Conservation (phyloP, 1,140 invertebrate genomes). For the Eueides isabella region DNA sequence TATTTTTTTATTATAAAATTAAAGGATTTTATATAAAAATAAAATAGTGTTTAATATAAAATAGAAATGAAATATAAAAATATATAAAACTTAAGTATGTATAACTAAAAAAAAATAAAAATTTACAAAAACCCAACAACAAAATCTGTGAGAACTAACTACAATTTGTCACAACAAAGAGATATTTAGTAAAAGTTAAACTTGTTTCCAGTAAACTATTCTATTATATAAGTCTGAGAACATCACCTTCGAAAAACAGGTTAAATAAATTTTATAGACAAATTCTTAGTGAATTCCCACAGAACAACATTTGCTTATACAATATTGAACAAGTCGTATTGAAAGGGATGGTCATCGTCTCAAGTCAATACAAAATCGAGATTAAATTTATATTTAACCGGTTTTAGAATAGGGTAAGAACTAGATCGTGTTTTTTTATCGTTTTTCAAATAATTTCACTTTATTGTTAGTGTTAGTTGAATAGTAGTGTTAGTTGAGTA, state of each 20-base stretch:
- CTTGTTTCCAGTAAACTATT: slow-evolving; percentile 51
- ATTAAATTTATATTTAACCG: slow-evolving; percentile 35
- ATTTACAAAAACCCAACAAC: not conserved
- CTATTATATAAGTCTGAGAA: slow-evolving; percentile 14
- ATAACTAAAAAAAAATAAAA: not conserved
- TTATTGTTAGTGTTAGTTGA: not conserved
- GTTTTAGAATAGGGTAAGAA: slow-evolving; percentile 35
- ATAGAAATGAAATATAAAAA: too few relatives aligned
- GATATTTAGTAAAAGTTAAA: slow-evolving; percentile 27
- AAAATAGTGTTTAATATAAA: too few relatives aligned
- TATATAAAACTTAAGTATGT: too few relatives aligned
- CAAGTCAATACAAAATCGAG: slow-evolving; percentile 34
- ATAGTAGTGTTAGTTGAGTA: not conserved
- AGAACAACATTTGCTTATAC: slow-evolving; percentile 36
- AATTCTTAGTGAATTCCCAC: slow-evolving; percentile 51
- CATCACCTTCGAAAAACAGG: slow-evolving; percentile 45
- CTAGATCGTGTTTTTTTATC: slow-evolving; percentile 19
- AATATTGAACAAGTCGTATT: slow-evolving; percentile 52
- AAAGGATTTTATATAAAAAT: too few relatives aligned
- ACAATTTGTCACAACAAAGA: not conserved
- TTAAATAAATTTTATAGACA: slow-evolving; percentile 39
- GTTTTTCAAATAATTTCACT: slow-evolving; percentile 23
- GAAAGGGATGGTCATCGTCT: slow-evolving; percentile 26
- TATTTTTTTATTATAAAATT: too few relatives aligned
- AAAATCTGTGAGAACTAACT: not conserved